phyloP scores from a whole-genome alignment of 2,888 invertebrate species.

The Synergus laeviventris region DNA sequence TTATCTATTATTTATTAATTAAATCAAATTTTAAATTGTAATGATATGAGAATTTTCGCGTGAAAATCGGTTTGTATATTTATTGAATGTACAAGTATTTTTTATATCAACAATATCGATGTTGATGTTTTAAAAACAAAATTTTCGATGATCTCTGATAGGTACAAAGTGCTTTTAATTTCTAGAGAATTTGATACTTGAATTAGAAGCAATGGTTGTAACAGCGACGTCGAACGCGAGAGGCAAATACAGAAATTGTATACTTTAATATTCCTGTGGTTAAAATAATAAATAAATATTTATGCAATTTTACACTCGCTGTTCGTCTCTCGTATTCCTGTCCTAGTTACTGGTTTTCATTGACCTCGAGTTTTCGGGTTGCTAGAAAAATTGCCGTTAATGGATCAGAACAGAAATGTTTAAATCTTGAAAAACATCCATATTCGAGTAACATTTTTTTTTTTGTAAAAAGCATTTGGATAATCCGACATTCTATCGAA shows the following conservation, averaged over 20 bases:
- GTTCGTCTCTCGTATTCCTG: constrained; percentile 58
- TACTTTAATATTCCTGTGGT: constrained; percentile 45
- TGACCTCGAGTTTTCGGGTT: neutral
- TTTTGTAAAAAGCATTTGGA: constrained; percentile 25
- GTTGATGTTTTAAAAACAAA: neutral
- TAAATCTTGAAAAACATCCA: neutral
- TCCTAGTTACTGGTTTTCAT: constrained; percentile 8
- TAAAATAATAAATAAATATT: constrained; percentile 62
- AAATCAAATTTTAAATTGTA: neutral
- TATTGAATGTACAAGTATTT: no score
- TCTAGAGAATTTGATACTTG: neutral
- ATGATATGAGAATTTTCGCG: no score
- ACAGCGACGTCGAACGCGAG: constrained; percentile 12
- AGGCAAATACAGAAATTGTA: constrained; percentile 34
- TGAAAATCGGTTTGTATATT: no score
- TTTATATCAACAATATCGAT: neutral
- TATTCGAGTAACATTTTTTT: constrained; percentile 8
- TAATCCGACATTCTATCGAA: neutral
- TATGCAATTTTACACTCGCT: constrained; percentile 62
- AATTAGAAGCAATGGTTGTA: neutral
- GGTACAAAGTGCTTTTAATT: neutral
- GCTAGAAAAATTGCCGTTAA: neutral
- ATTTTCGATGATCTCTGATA: neutral
- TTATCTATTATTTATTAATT: constrained; percentile 6
- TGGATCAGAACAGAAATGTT: neutral